Percentiles rank a stretch among this genome's conserved stretches.
Evolutionary conservation across 2,888 invertebrate genomes (phyloP).

Genomic region (Orchesellides sinensis): DNA sequence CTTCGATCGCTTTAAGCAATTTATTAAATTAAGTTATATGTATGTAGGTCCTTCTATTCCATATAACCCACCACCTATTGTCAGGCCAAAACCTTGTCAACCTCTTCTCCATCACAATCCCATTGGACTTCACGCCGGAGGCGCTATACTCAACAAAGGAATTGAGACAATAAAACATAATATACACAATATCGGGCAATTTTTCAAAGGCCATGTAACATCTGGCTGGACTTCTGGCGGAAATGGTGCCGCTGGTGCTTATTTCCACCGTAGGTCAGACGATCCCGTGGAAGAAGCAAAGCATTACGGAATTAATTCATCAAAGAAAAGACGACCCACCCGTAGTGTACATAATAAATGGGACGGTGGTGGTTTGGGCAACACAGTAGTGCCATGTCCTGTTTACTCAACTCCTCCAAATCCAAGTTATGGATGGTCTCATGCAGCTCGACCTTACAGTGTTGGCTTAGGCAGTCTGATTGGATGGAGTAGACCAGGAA

Average conservation of each 20-base stretch:
- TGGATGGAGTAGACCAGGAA: constrained; percentile 48
- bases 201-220: constrained; percentile 42
- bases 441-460: constrained; percentile 30
- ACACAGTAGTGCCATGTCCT: constrained; percentile 34
- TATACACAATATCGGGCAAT: constrained; percentile 46
- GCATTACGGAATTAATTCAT: constrained; percentile 18
- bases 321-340: constrained; percentile 40
- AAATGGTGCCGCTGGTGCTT: constrained; percentile 51
- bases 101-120: constrained; percentile 25
- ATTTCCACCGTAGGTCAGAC: constrained; percentile 51
- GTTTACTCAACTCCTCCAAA: constrained; percentile 35
- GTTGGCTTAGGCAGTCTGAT: constrained; percentile 50
- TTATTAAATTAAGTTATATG: no score
- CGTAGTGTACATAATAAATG: constrained; percentile 39
- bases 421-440: constrained; percentile 34
- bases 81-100: constrained; percentile 31
- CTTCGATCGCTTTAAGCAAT: no score
- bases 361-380: constrained; percentile 22
- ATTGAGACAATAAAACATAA: constrained; percentile 54
- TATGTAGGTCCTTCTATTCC: constrained; percentile 46
- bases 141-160: constrained; percentile 48
- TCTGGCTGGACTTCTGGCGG: constrained; percentile 42
- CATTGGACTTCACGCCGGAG: constrained; percentile 19
- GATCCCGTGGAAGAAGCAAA: not conserved
- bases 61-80: constrained; percentile 54